Evolutionary conservation across 2,113 vertebrate species (phyloP).

Genomic region (Aptenodytes forsteri): DNA sequence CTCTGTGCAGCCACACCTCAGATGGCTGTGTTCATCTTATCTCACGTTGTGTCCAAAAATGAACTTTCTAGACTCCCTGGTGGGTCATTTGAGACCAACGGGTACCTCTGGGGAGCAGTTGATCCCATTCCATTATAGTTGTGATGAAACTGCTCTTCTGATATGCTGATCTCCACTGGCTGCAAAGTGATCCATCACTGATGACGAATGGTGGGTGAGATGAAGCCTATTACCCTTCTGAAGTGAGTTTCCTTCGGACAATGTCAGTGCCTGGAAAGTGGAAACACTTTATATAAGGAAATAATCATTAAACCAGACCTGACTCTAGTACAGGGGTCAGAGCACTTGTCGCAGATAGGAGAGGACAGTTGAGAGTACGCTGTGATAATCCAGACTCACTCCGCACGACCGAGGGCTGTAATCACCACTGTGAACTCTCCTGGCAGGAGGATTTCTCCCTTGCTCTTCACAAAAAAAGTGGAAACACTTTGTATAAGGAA

Average conservation of each 20-base stretch:
- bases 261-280: background rate
- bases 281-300: background rate
- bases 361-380: background rate
- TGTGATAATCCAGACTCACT: background rate
- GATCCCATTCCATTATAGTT: background rate
- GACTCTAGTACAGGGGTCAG: background rate
- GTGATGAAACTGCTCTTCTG: background rate
- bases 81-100: background rate
- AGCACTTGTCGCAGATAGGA: background rate
- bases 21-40: background rate
- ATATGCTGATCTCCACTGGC: background rate
- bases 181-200: background rate
- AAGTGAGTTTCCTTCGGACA: background rate
- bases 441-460: background rate
- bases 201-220: background rate
- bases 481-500: background rate
- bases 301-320: background rate
- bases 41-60: background rate
- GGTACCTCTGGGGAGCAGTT: background rate
- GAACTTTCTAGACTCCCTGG: background rate
- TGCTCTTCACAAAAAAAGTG: background rate
- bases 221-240: background rate
- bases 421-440: background rate
- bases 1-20: background rate
- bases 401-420: accelerated